phyloP scores from a whole-genome alignment of 1,140 invertebrate species.

The Brachionus plicatilis region DNA sequence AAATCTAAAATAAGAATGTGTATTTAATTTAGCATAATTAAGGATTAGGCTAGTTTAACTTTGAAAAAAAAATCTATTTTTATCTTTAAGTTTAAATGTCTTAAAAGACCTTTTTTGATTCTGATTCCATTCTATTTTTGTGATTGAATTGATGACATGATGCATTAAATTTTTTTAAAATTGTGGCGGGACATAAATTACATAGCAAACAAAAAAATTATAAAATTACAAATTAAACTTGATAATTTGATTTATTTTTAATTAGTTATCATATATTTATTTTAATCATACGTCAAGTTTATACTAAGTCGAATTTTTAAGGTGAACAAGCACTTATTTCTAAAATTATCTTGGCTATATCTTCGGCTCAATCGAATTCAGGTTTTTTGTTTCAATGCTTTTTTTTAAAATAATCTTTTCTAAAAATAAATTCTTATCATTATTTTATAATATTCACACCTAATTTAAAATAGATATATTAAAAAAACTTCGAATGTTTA shows the following conservation, averaged over 20 bases:
- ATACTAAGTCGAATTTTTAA: not conserved
- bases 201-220: not conserved
- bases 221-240: not conserved
- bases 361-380: not conserved
- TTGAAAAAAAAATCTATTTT: not conserved
- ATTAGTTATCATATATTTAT: not conserved
- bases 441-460: not conserved
- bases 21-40: not conserved
- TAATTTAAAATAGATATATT: constrained; percentile 5
- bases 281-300: not conserved
- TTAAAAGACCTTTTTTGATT: not conserved
- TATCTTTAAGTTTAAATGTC: not conserved
- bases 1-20: not conserved
- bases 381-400: not conserved
- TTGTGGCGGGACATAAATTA: not conserved
- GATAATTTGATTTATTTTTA: not conserved
- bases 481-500: not conserved
- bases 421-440: not conserved
- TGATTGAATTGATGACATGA: not conserved
- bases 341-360: not conserved
- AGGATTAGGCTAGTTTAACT: not conserved
- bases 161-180: not conserved
- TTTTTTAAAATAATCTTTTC: not conserved
- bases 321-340: not conserved
- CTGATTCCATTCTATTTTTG: no score